Evolutionary conservation across 2,113 vertebrate species (phyloP), one percentile per base, ranked within the genome.

Genomic region (Barnardius zonarius): DNA sequence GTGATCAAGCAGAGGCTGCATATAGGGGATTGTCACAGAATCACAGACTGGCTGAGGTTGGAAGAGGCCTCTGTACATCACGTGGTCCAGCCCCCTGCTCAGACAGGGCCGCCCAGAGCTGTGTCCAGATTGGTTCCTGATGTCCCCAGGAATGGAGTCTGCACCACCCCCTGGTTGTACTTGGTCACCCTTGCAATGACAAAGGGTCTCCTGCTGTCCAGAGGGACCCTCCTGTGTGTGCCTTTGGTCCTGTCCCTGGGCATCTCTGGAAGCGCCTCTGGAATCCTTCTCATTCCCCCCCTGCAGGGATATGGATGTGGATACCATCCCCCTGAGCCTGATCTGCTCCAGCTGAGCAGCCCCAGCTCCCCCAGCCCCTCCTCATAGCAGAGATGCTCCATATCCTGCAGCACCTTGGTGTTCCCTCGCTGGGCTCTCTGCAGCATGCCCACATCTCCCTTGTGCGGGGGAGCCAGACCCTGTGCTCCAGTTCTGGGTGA

Each of bases 71-170:
- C 28, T 33, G 41, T 28, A 20, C 1, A 4, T 31, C 5, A 1
- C 7, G 22, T 17, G 11, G 37, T 37, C 37, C 54, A 44, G 4
- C 6, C 9, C 17, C 17, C 44, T 39, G 69, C 51, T 61, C 30
- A 30, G 12, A 39, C 51, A 43, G 49, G 39, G 31, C 11, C 37
- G 19, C 46, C 19, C 35, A 6, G 48, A n/a, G 14, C 44, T 14
- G 0, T 8, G 7, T 24, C 73, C 28, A 5, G 48, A 3, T 0
- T 6, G 3, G 4, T 55, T n/a, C 20, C 1, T 41, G 25, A 3
- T 20, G 5, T 24, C 57, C 55, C 39, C 39, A 33, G 5, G 49
- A 39, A 30, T 25, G 35, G 44, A 59, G 59, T 10, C 27, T 49
- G 43, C 18, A 28, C 25, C 18, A 30, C 46, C 39, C 70, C 25